Evolutionary conservation across 2,797 vertebrate genomes (phyloP).

Genomic region (Esox masquinongy): DNA sequence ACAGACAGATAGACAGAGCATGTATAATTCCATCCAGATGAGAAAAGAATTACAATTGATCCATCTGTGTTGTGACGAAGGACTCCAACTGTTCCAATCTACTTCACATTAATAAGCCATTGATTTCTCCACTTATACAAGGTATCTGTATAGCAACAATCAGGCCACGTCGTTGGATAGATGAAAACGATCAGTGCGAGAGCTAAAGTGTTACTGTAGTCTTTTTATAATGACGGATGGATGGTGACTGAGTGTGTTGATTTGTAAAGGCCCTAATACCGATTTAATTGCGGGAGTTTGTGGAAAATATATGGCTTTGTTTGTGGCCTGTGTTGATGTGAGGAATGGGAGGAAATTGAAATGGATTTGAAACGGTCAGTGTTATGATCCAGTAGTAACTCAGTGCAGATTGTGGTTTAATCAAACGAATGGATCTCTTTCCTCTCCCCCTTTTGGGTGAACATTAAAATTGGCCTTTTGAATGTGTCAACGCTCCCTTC

Average conservation of each 20-base stretch:
- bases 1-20: slow-evolving; percentile 16
- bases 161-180: slow-evolving; percentile 26
- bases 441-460: slow-evolving; percentile 3
- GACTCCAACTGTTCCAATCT: slow-evolving; percentile 59
- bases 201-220: slow-evolving; percentile 61
- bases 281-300: slow-evolving; percentile 23
- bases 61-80: slow-evolving; percentile 60
- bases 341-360: background rate
- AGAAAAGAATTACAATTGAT: slow-evolving; percentile 74
- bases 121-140: slow-evolving; percentile 48
- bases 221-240: slow-evolving; percentile 66
- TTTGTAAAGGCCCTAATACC: slow-evolving; percentile 25
- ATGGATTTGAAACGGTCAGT: background rate
- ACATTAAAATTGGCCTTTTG: slow-evolving; percentile 9
- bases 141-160: slow-evolving; percentile 12
- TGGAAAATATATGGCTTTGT: slow-evolving; percentile 37
- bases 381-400: background rate
- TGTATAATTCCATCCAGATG: slow-evolving; percentile 61
- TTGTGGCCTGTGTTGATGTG: background rate
- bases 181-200: slow-evolving; percentile 52
- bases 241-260: slow-evolving; percentile 26
- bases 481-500: slow-evolving; percentile 1
- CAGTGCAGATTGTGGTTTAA: slow-evolving; percentile 2
- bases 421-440: slow-evolving; percentile 13
- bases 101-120: slow-evolving; percentile 67